Evolutionary conservation across 2,113 vertebrate species (phyloP), one percentile per base, ranked within the genome.

Genomic region (Diphyllodes magnificus): DNA sequence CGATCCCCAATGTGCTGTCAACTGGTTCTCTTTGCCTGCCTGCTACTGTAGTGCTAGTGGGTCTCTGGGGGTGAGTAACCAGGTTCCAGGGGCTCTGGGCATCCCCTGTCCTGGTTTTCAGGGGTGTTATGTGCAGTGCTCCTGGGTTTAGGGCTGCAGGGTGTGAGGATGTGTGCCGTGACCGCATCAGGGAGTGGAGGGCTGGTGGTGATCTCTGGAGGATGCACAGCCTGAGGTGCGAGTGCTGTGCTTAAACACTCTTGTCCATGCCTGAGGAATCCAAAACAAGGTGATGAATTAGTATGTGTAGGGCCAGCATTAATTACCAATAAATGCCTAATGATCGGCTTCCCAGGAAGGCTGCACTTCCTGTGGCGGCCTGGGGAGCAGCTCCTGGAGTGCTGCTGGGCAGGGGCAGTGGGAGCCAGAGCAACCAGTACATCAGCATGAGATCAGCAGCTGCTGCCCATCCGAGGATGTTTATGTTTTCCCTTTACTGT

Each of bases 181-280:
- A 22, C 28, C 20, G 1, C 20, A 2, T 42, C 11, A 10, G 37
- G 42, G 39, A 53, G 9, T 0, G 44, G 47, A 54, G 71, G 35
- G 17, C 16, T 68, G 12, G 1, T 3, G 13, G 51, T 24, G 42
- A 44, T 79, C 70, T 30, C 28, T 2, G 5, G 47, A 42, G 59
- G 87, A 37, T 28, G 59, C 37, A 4, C 3, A 2, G 54, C 44
- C 45, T 0, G 0, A 54, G 25, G 27, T 44, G 39, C 0, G 0
- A 37, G 23, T 3, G 8, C 45, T 31, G 24, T 23, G 9, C 39
- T 68, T 40, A 2, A 56, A 20, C 23, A 3, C 40, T 47, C 19
- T 8, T 3, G 2, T 50, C 61, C 0, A 0, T 13, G 45, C 51
- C 50, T 2, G 2, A 60, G 77, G 78, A 82, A 68, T 47, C 77